Evolutionary conservation across 1,140 invertebrate genomes (phyloP).

Genomic region (Microplitis demolitor): DNA sequence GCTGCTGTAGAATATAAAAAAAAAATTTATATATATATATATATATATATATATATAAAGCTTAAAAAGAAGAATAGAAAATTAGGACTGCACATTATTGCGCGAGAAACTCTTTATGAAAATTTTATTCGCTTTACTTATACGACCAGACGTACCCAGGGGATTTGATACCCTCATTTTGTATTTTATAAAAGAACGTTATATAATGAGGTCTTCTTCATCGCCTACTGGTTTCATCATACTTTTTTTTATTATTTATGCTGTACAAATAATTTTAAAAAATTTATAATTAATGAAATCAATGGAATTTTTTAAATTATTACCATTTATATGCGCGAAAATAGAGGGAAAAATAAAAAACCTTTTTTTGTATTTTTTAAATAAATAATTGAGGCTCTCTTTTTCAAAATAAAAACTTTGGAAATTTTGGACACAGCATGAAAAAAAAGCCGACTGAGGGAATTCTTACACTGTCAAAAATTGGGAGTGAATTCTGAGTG

Average conservation of each 20-base stretch:
- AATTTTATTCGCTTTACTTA: slow-evolving; percentile 1
- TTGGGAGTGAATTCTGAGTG: too few species aligned
- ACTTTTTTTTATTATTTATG: neutral
- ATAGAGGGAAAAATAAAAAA: too few species aligned
- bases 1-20: neutral
- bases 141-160: slow-evolving; percentile 7
- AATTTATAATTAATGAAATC: too few species aligned
- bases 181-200: neutral
- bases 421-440: too few species aligned
- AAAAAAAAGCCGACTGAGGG: too few species aligned
- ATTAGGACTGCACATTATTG: slow-evolving; percentile 16
- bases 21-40: too few species aligned
- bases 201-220: neutral
- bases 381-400: too few species aligned
- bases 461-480: too few species aligned
- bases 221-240: neutral
- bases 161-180: slow-evolving; percentile 12
- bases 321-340: too few species aligned
- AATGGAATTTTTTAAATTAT: too few species aligned
- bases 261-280: neutral
- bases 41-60: neutral
- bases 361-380: too few species aligned
- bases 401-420: too few species aligned
- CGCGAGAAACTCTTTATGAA: slow-evolving; percentile 7
- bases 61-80: neutral